phyloP scores from a whole-genome alignment of 2,797 vertebrate species.

The Chiloscyllium punctatum region DNA sequence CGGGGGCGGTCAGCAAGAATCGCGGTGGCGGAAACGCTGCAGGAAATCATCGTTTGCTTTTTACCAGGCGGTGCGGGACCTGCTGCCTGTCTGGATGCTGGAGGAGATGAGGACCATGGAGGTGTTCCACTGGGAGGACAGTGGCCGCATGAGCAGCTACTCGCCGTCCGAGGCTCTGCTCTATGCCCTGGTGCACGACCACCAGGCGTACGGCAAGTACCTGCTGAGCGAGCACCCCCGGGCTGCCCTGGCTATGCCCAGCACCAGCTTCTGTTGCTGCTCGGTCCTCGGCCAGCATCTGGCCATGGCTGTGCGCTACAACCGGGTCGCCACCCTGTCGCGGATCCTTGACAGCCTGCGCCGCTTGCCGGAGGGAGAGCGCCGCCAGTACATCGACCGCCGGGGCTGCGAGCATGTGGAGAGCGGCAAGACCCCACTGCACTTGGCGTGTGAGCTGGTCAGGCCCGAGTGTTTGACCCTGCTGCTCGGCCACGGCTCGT shows the following conservation, averaged over 20 bases:
- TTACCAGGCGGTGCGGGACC: slow-evolving; percentile 82
- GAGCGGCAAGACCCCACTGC: slow-evolving; percentile 70
- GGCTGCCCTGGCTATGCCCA: slow-evolving; percentile 65
- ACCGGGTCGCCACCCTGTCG: slow-evolving; percentile 68
- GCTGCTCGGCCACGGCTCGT: slow-evolving; percentile 74
- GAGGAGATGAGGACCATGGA: slow-evolving; percentile 90
- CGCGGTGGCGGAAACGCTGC: slow-evolving; percentile 77
- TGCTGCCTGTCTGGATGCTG: slow-evolving; percentile 77
- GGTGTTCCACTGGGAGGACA: slow-evolving; percentile 85
- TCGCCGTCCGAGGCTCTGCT: slow-evolving; percentile 81
- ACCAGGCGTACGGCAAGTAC: slow-evolving; percentile 77
- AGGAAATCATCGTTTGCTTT: slow-evolving; percentile 83
- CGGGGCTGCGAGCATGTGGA: slow-evolving; percentile 70
- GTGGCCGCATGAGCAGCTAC: slow-evolving; percentile 72
- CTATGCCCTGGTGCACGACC: slow-evolving; percentile 87
- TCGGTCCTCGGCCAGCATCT: slow-evolving; percentile 68
- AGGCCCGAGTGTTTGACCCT: slow-evolving; percentile 74
- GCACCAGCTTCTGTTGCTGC: slow-evolving; percentile 76
- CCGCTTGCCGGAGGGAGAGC: slow-evolving; percentile 48
- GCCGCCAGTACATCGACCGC: slow-evolving; percentile 62
- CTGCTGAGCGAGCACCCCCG: slow-evolving; percentile 69
- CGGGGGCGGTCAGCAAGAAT: slow-evolving; percentile 51
- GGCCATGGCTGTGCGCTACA: slow-evolving; percentile 77
- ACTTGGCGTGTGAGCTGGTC: slow-evolving; percentile 75
- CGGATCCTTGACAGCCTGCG: slow-evolving; percentile 65